Evolutionary conservation across 1,140 invertebrate species (phyloP).

Genomic region (Cryptotermes secundus): DNA sequence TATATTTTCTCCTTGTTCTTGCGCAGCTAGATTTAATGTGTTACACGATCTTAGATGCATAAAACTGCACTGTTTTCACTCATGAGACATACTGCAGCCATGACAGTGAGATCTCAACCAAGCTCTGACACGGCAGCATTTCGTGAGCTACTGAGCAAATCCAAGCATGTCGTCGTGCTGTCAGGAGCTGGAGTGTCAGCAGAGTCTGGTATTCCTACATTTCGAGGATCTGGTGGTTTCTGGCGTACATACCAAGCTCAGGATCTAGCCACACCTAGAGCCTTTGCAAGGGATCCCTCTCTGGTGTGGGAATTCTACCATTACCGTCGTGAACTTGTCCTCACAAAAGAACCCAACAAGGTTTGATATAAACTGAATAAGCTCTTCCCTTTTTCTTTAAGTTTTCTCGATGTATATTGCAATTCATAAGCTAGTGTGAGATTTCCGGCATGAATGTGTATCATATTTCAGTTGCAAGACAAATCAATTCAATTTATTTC

Average conservation of each 20-base stretch:
- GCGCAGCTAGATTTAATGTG: neutral
- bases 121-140: slow-evolving; percentile 26
- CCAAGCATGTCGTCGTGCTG: slow-evolving; percentile 63
- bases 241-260: slow-evolving; percentile 72
- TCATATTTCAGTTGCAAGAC: too few relatives aligned
- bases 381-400: neutral
- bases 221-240: slow-evolving; percentile 72
- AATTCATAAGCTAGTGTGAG: too few relatives aligned
- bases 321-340: slow-evolving; percentile 66
- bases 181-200: slow-evolving; percentile 79
- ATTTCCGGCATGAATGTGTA: too few relatives aligned
- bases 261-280: slow-evolving; percentile 64
- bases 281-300: slow-evolving; percentile 65
- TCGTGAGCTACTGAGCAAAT: slow-evolving; percentile 23
- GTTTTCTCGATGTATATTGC: too few relatives aligned
- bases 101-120: slow-evolving; percentile 17
- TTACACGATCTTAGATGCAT: neutral
- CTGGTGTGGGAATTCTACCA: slow-evolving; percentile 82
- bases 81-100: neutral
- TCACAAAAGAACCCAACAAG: slow-evolving; percentile 63
- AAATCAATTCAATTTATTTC: too few relatives aligned
- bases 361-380: slow-evolving; percentile 46
- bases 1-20: neutral
- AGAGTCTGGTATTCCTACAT: slow-evolving; percentile 81
- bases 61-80: neutral